A percentile compares a stretch with the other conserved stretches of the same genome.
These are phyloP conservation scores for Aporophyla lueneburgensis DNA, from an alignment of 2,888 invertebrate species.

Conservation along the genomic window DNA sequence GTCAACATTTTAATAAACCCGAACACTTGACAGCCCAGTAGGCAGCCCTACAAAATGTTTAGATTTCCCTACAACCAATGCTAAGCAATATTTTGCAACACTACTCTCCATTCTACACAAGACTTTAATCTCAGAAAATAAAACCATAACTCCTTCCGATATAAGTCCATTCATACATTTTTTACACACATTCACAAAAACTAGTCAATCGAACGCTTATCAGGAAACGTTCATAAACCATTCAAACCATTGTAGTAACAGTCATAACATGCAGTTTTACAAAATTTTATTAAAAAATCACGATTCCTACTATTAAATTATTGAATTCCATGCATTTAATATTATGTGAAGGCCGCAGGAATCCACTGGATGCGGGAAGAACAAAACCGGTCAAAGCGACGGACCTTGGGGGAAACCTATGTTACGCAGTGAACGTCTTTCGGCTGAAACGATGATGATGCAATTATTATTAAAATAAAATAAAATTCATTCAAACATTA, in stretches of 20 bases:
- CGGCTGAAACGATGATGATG: too few species aligned
- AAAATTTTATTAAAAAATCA: not conserved
- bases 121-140: conserved; percentile 6
- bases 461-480: too few species aligned
- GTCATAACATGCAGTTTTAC: not conserved
- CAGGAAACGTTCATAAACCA: conserved; percentile 3
- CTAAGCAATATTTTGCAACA: conserved; percentile 10
- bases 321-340: too few species aligned
- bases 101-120: conserved; percentile 2
- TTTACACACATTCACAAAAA: conserved; percentile 26
- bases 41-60: not conserved
- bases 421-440: too few species aligned
- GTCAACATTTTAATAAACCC: not conserved
- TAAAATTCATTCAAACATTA: too few species aligned
- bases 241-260: not conserved
- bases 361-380: too few species aligned
- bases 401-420: too few species aligned
- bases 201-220: conserved; percentile 37
- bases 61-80: not conserved
- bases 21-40: not conserved
- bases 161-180: conserved; percentile 44
- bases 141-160: not conserved
- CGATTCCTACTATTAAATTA: too few species aligned
- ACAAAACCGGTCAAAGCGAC: too few species aligned
- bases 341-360: too few species aligned